Evolutionary conservation across 1,140 invertebrate genomes (phyloP).

Genomic region (Apocrypta bakeri): DNA sequence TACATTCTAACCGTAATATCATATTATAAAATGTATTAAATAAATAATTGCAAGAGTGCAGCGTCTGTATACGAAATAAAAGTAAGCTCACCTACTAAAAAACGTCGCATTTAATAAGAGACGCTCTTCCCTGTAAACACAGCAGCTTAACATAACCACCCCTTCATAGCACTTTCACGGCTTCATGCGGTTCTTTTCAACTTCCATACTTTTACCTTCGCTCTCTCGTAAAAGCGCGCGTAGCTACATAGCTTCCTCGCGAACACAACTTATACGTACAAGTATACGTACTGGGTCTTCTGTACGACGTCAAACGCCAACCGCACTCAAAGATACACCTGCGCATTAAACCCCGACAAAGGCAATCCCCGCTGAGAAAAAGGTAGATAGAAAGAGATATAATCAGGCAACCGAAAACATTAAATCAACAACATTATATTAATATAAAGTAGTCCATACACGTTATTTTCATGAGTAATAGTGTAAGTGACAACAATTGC

Average conservation of each 20-base stretch:
- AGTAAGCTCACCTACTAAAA: no score
- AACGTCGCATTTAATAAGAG: no score
- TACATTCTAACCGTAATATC: no score
- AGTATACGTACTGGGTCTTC: neutral
- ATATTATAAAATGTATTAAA: no score
- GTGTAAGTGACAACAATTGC: no score
- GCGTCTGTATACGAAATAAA: no score
- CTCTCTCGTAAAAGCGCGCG: neutral
- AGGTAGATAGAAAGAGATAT: no score
- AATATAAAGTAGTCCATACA: no score
- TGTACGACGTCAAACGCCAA: neutral
- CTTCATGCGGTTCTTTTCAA: neutral
- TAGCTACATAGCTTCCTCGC: neutral
- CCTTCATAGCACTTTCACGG: neutral
- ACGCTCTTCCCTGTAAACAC: neutral
- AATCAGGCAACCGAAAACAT: neutral
- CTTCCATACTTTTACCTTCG: neutral
- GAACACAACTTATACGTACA: neutral
- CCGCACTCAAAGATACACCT: neutral
- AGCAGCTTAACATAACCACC: neutral
- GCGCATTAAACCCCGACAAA: neutral
- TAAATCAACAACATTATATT: conserved; percentile 6
- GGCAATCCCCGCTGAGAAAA: no score
- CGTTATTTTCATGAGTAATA: no score
- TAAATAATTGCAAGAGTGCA: no score